Conservation (phyloP, 2,888 invertebrate species). For the Pharmacophagus antenor region DNA sequence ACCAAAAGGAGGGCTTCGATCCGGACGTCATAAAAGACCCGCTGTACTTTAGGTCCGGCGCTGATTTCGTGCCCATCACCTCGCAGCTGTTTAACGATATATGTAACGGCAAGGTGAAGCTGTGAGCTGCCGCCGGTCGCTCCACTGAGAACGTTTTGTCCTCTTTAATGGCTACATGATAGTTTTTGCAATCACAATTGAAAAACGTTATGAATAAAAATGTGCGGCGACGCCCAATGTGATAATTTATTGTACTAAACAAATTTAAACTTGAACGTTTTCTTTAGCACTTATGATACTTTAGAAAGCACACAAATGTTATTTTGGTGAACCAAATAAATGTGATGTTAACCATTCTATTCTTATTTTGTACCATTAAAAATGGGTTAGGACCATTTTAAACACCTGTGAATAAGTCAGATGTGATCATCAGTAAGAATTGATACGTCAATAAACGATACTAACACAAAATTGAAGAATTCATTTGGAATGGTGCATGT, state of each 20-base stretch:
- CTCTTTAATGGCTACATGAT: conserved; percentile 1
- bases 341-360: conserved; percentile 21
- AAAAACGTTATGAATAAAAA: conserved; percentile 4
- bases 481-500: background rate
- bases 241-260: conserved; percentile 12
- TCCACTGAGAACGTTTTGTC: background rate
- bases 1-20: conserved; percentile 92
- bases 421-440: background rate
- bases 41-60: conserved; percentile 84
- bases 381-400: conserved; percentile 25
- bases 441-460: background rate
- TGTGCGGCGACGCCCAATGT: conserved; percentile 8
- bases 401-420: background rate
- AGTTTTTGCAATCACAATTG: background rate
- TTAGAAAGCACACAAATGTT: conserved; percentile 1
- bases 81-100: conserved; percentile 82
- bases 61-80: conserved; percentile 81
- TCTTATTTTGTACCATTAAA: conserved; percentile 21
- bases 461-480: background rate
- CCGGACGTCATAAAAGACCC: conserved; percentile 85
- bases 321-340: conserved; percentile 20
- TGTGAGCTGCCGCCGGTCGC: conserved; percentile 44
- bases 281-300: conserved; percentile 20
- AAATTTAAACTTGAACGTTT: conserved; percentile 8
- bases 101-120: conserved; percentile 67